These are phyloP conservation scores for Pterostichus niger DNA, from an alignment of 2,888 invertebrate species.

Conservation along the genomic window DNA sequence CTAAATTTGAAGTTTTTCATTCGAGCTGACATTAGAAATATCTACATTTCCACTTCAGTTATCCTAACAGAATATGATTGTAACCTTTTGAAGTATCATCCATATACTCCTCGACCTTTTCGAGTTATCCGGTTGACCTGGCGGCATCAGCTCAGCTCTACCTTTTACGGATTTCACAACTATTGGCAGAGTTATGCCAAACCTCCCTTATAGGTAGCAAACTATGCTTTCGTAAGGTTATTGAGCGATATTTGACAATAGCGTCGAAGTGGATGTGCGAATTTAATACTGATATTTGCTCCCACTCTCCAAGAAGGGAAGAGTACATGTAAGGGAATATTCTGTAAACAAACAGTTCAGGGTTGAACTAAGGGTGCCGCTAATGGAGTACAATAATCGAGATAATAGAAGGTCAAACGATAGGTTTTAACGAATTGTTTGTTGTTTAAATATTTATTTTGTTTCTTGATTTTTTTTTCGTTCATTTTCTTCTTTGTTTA, in stretches of 20 bases:
- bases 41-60: slow-evolving; percentile 8
- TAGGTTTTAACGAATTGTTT: slow-evolving; percentile 10
- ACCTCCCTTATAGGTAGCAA: neutral
- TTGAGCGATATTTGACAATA: slow-evolving; percentile 37
- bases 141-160: neutral
- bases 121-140: neutral
- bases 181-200: slow-evolving; percentile 8
- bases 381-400: slow-evolving; percentile 42
- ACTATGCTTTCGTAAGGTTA: neutral
- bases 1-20: neutral
- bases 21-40: neutral
- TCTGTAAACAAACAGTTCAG: slow-evolving; percentile 26
- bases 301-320: neutral
- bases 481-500: slow-evolving; percentile 1
- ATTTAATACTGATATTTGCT: slow-evolving; percentile 40
- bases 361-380: slow-evolving; percentile 31
- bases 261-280: slow-evolving; percentile 40
- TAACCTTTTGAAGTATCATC: slow-evolving; percentile 1
- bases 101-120: neutral
- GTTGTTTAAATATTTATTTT: slow-evolving; percentile 21
- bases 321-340: slow-evolving; percentile 32
- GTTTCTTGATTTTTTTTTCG: slow-evolving; percentile 6
- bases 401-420: slow-evolving; percentile 20
- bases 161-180: slow-evolving; percentile 18
- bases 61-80: slow-evolving; percentile 14